Base-by-base conservation (phyloP, 2,888 invertebrate genomes). In the Melieria crassipennis region DNA sequence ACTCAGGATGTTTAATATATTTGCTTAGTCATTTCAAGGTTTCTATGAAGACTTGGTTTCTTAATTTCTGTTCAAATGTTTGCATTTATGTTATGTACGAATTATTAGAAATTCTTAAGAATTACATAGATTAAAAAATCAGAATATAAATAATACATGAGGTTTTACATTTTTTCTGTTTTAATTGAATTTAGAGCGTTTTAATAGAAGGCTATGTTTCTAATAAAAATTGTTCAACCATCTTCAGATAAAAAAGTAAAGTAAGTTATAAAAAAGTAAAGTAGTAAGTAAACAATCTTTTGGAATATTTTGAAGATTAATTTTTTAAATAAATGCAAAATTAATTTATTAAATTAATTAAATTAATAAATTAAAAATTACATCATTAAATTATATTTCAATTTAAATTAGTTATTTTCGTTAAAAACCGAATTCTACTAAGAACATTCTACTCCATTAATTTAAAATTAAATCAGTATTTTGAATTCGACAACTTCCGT, bases 1-100 rank as follows among this genome's bases (percentile, higher is more conserved):
- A 62, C 56, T 68, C 68, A 68, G 64, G 68, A 72, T 30, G 71
- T 71, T 71, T 65, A 9, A 30, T 3, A 16, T 10, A 58, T 30
- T 30, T 30, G 30, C 2, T 30, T 30, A 30, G 30, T 30, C 30
- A 30, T 30, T 30, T 30, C 2, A 30, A 16, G 16, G 16, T 16
- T 16, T 16, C 16, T 16, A 16, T 16, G 16, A 30, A 30, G 30
- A 30, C 30, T 30, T 30, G 16, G 16, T 30, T 30, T 30, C 30
- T 16, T 16, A 16, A 30, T 30, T 30, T 30, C 30, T 30, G 30
- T 30, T 3, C 2, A 3, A 30, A 30, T 30, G 1, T 30, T 30
- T 30, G 30, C 30, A 30, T 30, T 30, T 30, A 30, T 30, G 1
- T 30, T 30, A 30, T 2, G 3, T 30, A 30, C 2, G 30, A 30